Conservation (phyloP, 1,140 invertebrate genomes). For the Lanistes nyassanus region DNA sequence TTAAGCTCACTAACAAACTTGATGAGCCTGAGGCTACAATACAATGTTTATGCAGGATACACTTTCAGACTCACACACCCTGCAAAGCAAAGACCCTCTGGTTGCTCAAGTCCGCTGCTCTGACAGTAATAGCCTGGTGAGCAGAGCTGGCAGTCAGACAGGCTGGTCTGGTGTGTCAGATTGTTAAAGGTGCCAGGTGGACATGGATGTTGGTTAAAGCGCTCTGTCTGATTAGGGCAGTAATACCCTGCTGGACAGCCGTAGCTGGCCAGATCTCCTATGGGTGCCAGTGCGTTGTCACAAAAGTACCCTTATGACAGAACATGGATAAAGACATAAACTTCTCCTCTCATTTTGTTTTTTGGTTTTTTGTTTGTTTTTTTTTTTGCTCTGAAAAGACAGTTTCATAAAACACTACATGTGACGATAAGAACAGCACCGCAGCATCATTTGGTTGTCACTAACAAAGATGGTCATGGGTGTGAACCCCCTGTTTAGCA, state of each 20-base stretch:
- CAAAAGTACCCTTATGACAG: conserved; percentile 59
- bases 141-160: conserved; percentile 51
- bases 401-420: too few relatives aligned
- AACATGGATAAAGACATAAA: neutral
- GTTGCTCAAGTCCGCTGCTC: conserved; percentile 50
- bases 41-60: too few relatives aligned
- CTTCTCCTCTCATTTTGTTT: too few relatives aligned
- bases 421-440: too few relatives aligned
- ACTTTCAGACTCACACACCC: conserved; percentile 43
- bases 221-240: conserved; percentile 50
- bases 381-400: too few relatives aligned
- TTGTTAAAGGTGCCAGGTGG: conserved; percentile 60
- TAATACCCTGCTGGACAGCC: conserved; percentile 58
- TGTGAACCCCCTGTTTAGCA: too few relatives aligned
- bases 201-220: conserved; percentile 55
- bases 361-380: too few relatives aligned
- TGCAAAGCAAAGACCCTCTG: conserved; percentile 57
- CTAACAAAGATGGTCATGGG: too few relatives aligned
- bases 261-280: conserved; percentile 49
- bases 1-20: too few relatives aligned
- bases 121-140: conserved; percentile 57
- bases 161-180: conserved; percentile 37
- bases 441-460: too few relatives aligned
- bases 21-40: too few relatives aligned
- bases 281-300: conserved; percentile 51